Evolutionary conservation across 2,113 vertebrate species (phyloP), one percentile per base, ranked within the genome.

Genomic region (Ageneiosus marmoratus): DNA sequence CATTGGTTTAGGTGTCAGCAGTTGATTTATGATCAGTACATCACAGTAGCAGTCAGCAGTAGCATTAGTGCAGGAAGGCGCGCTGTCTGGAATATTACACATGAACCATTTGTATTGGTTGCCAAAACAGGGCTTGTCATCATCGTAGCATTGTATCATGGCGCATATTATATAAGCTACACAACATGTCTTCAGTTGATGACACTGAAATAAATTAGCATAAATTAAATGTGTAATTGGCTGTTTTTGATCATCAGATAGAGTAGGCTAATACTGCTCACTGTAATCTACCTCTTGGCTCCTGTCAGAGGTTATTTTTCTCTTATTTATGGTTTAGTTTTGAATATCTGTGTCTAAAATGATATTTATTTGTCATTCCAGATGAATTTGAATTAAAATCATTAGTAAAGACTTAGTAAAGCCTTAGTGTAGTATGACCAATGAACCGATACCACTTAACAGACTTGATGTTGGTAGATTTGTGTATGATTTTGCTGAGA

Each of bases 181-280:
- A 34, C 37, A 32, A 75, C 51, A 55, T 55, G 69, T 84, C 81
- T 77, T 65, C 58, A 81, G 55, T 72, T 76, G 74, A 79, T 86
- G 73, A 86, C 85, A 84, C 85, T 86, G 83, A 88, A 88, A 79
- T 67, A 76, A 60, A 32, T 53, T 74, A 79, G 50, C 82, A 82
- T 84, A 76, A 29, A 48, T 73, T 70, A 84, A 65, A 62, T 51
- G 18, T 34, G 67, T 70, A 67, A 62, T 51, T 77, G 62, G 50
- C 27, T 70, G 78, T 22, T 77, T 58, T n/a, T 22, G 24, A 29
- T 24, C 27, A 67, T 48, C 32, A 65, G n/a, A 67, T 72, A 46
- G 77, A 73, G 13, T 55, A 55, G 55, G 46, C 53, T 72, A 41
- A 50, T 84, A 79, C 58, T 16, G 55, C 34, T 78, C 50, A 81